Evolutionary conservation across 2,797 vertebrate species (phyloP).

Genomic region (Sebastes vulpes): DNA sequence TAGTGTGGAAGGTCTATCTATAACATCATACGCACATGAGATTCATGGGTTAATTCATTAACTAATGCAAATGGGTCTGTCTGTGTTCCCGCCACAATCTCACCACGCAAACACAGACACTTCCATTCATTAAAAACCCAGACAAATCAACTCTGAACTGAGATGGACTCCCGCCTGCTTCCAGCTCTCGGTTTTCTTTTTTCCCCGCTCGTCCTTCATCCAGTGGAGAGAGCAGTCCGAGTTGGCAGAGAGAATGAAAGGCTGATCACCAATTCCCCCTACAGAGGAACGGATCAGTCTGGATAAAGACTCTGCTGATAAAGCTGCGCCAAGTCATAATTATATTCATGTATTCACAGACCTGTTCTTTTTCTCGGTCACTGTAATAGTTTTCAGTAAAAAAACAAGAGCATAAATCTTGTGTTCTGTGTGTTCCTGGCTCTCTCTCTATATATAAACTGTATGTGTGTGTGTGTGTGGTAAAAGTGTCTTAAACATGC

Average conservation of each 20-base stretch:
- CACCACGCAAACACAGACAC: background rate
- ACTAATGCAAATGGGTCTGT: background rate
- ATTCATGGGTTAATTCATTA: background rate
- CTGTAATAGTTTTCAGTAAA: background rate
- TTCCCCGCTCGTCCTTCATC: background rate
- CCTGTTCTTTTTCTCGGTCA: background rate
- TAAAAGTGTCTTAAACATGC: too few relatives aligned
- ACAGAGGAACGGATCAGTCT: constrained; percentile 15
- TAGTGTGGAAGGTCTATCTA: background rate
- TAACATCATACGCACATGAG: background rate
- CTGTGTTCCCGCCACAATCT: too few relatives aligned
- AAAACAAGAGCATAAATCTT: background rate
- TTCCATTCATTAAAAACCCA: background rate
- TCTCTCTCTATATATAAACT: background rate
- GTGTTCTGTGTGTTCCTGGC: background rate
- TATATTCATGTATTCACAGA: background rate
- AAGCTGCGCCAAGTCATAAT: background rate
- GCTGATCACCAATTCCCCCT: constrained; percentile 29
- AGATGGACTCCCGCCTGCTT: background rate
- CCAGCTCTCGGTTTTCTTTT: background rate
- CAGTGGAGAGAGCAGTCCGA: background rate
- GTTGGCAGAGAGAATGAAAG: constrained; percentile 54
- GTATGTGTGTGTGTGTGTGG: too few relatives aligned
- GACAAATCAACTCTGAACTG: background rate
- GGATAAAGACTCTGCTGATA: constrained; percentile 26